Percentiles rank a stretch among this genome's conserved stretches.
phyloP scores from a whole-genome alignment of 2,888 invertebrate species.

The Beris chalybata region DNA sequence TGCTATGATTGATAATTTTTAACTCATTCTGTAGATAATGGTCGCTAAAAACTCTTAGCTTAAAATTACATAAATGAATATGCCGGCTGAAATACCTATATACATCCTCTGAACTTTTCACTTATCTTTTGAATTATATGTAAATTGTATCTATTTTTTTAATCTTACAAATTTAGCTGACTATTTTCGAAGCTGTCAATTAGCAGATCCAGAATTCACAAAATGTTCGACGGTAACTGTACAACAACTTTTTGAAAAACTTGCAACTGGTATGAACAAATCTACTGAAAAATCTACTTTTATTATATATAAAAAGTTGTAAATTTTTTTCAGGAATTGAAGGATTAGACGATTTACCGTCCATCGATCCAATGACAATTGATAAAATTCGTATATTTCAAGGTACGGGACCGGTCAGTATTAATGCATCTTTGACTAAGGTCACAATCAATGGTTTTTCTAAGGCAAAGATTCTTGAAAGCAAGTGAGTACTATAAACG shows the following conservation, averaged over 20 bases:
- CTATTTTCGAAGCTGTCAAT: slow-evolving; percentile 64
- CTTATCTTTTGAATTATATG: neutral
- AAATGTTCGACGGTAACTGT: slow-evolving; percentile 65
- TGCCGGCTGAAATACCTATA: too few species aligned
- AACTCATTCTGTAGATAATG: too few species aligned
- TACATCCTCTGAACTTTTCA: too few species aligned
- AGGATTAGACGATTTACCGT: slow-evolving; percentile 54
- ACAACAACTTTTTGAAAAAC: slow-evolving; percentile 62
- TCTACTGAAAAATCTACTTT: neutral
- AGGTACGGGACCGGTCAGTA: slow-evolving; percentile 68
- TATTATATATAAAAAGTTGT: neutral
- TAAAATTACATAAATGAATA: too few species aligned
- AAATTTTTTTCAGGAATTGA: slow-evolving; percentile 38
- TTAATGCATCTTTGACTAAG: slow-evolving; percentile 67
- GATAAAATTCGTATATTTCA: slow-evolving; percentile 66
- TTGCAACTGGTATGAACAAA: slow-evolving; percentile 59
- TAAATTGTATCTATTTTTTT: neutral
- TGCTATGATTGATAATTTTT: too few species aligned
- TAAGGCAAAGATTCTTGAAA: slow-evolving; percentile 61
- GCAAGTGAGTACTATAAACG: slow-evolving; percentile 57
- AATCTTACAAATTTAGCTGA: slow-evolving; percentile 58
- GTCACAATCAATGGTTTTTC: slow-evolving; percentile 65
- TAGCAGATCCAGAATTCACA: slow-evolving; percentile 61
- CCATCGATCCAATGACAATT: slow-evolving; percentile 65
- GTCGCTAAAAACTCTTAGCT: too few species aligned